Conservation (phyloP, 2,888 invertebrate species). For the Apoda limacodes region DNA sequence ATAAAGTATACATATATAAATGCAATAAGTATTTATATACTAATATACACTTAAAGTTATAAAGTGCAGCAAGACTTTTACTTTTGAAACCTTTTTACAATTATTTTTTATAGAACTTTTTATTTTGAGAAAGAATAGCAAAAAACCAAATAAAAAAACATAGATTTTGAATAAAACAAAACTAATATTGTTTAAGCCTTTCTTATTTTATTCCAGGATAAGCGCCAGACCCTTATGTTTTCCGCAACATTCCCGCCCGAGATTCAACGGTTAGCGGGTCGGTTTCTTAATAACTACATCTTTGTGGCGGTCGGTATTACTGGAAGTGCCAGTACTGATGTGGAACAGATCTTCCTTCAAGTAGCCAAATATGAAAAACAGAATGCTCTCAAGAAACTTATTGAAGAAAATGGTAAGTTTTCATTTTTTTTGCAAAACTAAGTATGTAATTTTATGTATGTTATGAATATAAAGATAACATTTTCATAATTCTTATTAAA, state of each 20-base stretch:
- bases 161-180: background rate
- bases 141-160: no score
- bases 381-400: conserved; percentile 76
- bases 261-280: conserved; percentile 87
- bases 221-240: conserved; percentile 98
- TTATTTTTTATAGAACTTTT: no score
- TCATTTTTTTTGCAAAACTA: no score
- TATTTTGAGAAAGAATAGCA: no score
- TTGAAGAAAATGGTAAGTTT: conserved; percentile 68
- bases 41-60: background rate
- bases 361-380: conserved; percentile 81
- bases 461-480: no score
- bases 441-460: no score
- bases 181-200: background rate
- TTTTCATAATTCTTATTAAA: no score
- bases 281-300: conserved; percentile 83
- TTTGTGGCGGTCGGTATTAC: conserved; percentile 92
- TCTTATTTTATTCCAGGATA: conserved; percentile 60
- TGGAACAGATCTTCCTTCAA: conserved; percentile 82
- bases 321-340: conserved; percentile 93
- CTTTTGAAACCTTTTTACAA: background rate
- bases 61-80: background rate
- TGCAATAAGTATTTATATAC: conserved; percentile 1
- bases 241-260: conserved; percentile 99
- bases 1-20: background rate